A percentile compares a stretch with the other conserved stretches of the same genome.
Conservation (phyloP, 2,113 vertebrate genomes). For the Hymenochirus boettgeri region DNA sequence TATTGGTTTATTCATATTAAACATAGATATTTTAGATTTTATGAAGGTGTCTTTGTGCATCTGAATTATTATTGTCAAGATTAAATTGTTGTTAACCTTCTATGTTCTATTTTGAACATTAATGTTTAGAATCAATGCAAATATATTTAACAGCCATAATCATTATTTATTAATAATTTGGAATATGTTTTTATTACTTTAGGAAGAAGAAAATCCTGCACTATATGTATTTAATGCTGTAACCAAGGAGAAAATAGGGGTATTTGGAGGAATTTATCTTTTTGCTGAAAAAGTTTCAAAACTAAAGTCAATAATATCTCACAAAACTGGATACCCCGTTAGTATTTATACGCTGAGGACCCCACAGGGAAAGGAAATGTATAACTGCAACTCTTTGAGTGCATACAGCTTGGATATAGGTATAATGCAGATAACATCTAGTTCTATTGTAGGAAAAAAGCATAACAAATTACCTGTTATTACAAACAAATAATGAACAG, state of each 20-base stretch:
- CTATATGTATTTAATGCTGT: slow-evolving; percentile 63
- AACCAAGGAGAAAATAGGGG: slow-evolving; percentile 56
- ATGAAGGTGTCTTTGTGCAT: too few species aligned
- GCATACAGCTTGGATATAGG: slow-evolving; percentile 57
- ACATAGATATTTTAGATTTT: too few species aligned
- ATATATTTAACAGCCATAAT: too few species aligned
- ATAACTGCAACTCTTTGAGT: slow-evolving; percentile 64
- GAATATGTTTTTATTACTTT: slow-evolving; percentile 14
- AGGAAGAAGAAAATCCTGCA: slow-evolving; percentile 63
- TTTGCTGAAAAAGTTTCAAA: slow-evolving; percentile 54
- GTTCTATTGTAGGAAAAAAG: too few species aligned
- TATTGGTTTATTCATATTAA: too few species aligned
- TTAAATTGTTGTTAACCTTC: too few species aligned
- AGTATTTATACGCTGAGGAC: slow-evolving; percentile 64
- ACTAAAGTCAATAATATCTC: slow-evolving; percentile 58
- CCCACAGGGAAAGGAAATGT: slow-evolving; percentile 56
- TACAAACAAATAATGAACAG: too few species aligned
- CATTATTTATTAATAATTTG: too few species aligned
- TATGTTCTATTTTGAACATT: too few species aligned
- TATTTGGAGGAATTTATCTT: slow-evolving; percentile 53
- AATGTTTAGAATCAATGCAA: too few species aligned
- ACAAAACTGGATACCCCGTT: slow-evolving; percentile 60
- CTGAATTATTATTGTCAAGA: too few species aligned
- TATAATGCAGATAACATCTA: slow-evolving; percentile 38
- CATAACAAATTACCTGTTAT: too few species aligned